phyloP scores from a whole-genome alignment of 2,888 invertebrate genomes.

The Dasysyrphus albostriatus region DNA sequence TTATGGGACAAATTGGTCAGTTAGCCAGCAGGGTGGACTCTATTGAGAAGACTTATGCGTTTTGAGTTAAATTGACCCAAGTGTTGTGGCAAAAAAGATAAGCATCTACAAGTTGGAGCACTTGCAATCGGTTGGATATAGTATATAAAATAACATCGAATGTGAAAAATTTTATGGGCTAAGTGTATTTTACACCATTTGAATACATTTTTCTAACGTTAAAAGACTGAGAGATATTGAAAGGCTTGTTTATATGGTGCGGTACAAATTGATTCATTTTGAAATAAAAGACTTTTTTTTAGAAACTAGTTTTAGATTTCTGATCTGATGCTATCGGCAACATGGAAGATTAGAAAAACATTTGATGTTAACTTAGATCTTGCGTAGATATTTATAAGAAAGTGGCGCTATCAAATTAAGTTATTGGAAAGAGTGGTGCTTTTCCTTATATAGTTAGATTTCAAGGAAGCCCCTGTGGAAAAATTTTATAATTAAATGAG shows the following conservation, averaged over 20 bases:
- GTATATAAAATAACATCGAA: constrained; percentile 38
- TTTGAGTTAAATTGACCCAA: constrained; percentile 53
- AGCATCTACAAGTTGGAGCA: constrained; percentile 45
- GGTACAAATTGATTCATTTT: constrained; percentile 12
- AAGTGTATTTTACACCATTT: not conserved
- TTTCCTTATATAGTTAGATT: not conserved
- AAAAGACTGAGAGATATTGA: not conserved
- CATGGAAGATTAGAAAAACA: constrained; percentile 35
- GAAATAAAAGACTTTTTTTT: not conserved
- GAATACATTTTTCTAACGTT: constrained; percentile 12
- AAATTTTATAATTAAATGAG: not conserved
- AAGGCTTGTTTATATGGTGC: not conserved
- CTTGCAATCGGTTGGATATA: constrained; percentile 44
- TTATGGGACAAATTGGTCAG: constrained; percentile 72
- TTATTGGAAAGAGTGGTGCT: constrained; percentile 1
- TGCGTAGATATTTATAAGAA: not conserved
- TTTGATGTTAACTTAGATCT: constrained; percentile 25
- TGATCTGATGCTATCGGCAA: constrained; percentile 15
- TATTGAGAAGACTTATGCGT: constrained; percentile 37
- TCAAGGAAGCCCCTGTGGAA: not conserved
- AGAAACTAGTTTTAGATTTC: constrained; percentile 21
- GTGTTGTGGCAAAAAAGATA: constrained; percentile 54
- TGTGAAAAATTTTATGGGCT: constrained; percentile 57
- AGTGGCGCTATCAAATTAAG: constrained; percentile 23
- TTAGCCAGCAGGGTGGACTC: constrained; percentile 49